These are phyloP conservation scores for Electrophaes corylata DNA, from an alignment of 2,888 invertebrate species.

Conservation along the genomic window DNA sequence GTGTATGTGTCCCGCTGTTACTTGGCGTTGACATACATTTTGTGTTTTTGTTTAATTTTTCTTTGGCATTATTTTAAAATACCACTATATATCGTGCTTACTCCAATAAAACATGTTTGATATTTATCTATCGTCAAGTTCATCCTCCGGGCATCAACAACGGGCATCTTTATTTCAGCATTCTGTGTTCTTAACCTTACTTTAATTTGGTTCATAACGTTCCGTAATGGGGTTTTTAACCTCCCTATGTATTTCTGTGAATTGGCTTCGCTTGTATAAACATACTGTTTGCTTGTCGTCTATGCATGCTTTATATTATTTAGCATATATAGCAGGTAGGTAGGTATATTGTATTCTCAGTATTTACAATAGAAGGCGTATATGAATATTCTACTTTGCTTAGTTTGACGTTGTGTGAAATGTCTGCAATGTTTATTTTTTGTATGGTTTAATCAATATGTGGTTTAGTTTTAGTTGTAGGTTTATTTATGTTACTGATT, in stretches of 20 bases:
- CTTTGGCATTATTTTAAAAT: too few relatives aligned
- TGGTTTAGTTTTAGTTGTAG: neutral
- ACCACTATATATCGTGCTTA: too few relatives aligned
- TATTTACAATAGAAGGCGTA: too few relatives aligned
- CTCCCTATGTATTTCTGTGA: conserved; percentile 10
- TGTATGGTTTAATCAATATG: too few relatives aligned
- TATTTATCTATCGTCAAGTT: neutral
- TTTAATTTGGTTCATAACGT: conserved; percentile 13
- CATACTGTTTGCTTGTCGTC: conserved; percentile 9
- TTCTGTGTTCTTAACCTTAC: conserved; percentile 9
- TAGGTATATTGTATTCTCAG: too few relatives aligned
- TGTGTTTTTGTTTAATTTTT: too few relatives aligned
- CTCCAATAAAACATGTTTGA: too few relatives aligned
- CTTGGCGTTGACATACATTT: too few relatives aligned
- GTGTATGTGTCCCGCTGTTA: neutral
- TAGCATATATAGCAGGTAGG: too few relatives aligned
- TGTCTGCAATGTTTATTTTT: too few relatives aligned
- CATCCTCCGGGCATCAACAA: neutral
- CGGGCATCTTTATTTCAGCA: neutral
- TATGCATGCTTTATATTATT: neutral
- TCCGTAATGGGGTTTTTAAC: conserved; percentile 21
- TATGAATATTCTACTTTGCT: too few relatives aligned
- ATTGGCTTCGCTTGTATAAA: conserved; percentile 17
- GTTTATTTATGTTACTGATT: neutral
- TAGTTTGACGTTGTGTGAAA: too few relatives aligned